These are phyloP conservation scores for Epistrophe grossulariae DNA, from an alignment of 2,888 invertebrate species.

Conservation along the genomic window DNA sequence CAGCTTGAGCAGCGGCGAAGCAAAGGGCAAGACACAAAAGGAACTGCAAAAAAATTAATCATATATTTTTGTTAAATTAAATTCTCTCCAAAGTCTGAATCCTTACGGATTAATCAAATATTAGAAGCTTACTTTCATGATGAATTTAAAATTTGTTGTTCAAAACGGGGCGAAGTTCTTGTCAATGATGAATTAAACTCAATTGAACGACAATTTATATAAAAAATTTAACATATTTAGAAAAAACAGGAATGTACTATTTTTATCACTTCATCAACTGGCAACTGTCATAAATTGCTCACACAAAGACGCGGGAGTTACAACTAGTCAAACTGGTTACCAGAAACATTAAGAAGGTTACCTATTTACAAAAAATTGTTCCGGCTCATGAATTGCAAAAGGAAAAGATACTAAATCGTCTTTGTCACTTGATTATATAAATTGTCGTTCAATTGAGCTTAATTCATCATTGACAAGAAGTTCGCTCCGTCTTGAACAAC, in stretches of 20 bases:
- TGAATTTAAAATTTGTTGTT: neutral
- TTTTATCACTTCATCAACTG: neutral
- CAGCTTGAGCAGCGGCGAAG: conserved; percentile 58
- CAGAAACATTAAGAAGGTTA: too few relatives aligned
- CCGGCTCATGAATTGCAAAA: neutral
- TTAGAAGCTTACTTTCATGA: conserved; percentile 17
- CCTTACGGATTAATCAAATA: too few relatives aligned
- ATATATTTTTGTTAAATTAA: too few relatives aligned
- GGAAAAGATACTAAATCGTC: neutral
- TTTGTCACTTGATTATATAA: neutral
- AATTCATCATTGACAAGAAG: conserved; percentile 15
- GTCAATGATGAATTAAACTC: conserved; percentile 8
- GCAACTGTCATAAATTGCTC: neutral
- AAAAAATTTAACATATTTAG: too few relatives aligned
- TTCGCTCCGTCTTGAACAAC: neutral
- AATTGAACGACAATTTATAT: conserved; percentile 18
- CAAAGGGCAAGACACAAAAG: conserved; percentile 57
- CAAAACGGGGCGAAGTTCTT: neutral
- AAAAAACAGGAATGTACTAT: neutral
- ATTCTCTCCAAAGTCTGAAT: too few relatives aligned
- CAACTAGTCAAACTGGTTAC: too few relatives aligned
- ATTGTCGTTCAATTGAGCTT: neutral
- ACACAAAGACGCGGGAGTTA: too few relatives aligned
- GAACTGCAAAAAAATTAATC: too few relatives aligned
- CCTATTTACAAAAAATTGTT: too few relatives aligned